Evolutionary conservation across 2,888 invertebrate genomes (phyloP).

Genomic region (Cosmia trapezina): DNA sequence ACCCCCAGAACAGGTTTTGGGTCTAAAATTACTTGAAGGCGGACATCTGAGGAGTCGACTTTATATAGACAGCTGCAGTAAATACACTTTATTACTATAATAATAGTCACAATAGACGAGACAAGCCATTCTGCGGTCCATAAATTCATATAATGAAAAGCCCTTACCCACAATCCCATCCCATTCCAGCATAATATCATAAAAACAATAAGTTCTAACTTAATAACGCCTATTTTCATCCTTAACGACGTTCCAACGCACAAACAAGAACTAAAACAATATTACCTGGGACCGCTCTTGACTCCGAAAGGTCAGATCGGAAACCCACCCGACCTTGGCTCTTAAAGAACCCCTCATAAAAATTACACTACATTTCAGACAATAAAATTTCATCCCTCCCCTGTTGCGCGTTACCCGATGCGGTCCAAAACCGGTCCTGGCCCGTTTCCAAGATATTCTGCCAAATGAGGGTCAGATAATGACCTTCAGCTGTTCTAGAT

Average conservation of each 20-base stretch:
- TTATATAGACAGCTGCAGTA: not conserved
- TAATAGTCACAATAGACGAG: not conserved
- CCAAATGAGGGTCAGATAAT: constrained; percentile 72
- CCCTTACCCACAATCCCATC: constrained; percentile 7
- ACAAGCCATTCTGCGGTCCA: not conserved
- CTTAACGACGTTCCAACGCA: constrained; percentile 22
- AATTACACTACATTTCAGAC: constrained; percentile 61
- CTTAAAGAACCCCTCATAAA: constrained; percentile 49
- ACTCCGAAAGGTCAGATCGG: constrained; percentile 45
- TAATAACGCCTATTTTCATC: constrained; percentile 30
- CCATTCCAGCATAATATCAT: constrained; percentile 32
- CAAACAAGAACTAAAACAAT: constrained; percentile 39
- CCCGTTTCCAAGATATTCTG: constrained; percentile 67
- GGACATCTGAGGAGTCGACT: too few relatives aligned
- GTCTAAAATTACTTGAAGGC: too few relatives aligned
- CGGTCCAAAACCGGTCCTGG: constrained; percentile 63
- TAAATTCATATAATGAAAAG: constrained; percentile 37
- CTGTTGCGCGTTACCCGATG: constrained; percentile 57
- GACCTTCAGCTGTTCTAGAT: constrained; percentile 69
- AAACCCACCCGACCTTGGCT: constrained; percentile 54
- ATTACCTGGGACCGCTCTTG: constrained; percentile 52
- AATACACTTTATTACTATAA: not conserved
- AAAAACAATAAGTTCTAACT: constrained; percentile 48
- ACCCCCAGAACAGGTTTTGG: too few relatives aligned
- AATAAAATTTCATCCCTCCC: constrained; percentile 55